A percentile compares a stretch with the other conserved stretches of the same genome.
phyloP scores from a whole-genome alignment of 2,888 invertebrate species.

The Dynastes maya region DNA sequence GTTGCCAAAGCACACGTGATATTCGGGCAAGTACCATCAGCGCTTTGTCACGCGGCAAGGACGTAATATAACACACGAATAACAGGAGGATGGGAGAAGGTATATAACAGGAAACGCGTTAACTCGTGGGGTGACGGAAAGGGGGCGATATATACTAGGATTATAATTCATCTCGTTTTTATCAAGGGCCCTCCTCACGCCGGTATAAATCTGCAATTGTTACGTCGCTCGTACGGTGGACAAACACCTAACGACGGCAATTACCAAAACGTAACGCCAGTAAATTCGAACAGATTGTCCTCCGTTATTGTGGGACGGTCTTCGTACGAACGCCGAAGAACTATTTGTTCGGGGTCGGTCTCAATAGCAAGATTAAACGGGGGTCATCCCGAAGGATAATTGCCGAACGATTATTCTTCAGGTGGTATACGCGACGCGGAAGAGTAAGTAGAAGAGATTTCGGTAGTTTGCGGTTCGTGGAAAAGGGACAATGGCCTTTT shows the following conservation, averaged over 20 bases:
- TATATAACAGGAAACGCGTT: conserved; percentile 23
- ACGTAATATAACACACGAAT: conserved; percentile 9
- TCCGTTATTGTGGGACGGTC: background rate
- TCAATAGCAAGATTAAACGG: conserved; percentile 37
- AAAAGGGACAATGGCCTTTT: conserved; percentile 14
- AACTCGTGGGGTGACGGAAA: background rate
- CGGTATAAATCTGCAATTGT: conserved; percentile 35
- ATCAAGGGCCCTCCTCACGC: conserved; percentile 25
- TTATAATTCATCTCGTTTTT: conserved; percentile 37
- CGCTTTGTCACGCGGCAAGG: conserved; percentile 10
- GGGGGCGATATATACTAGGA: background rate
- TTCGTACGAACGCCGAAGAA: background rate
- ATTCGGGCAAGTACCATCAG: conserved; percentile 24
- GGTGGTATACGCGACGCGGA: conserved; percentile 22
- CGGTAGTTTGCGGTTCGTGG: conserved; percentile 27
- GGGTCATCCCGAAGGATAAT: conserved; percentile 39
- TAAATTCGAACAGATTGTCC: conserved; percentile 31
- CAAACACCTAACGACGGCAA: conserved; percentile 24
- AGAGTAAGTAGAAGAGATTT: conserved; percentile 30
- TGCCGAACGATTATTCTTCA: conserved; percentile 38
- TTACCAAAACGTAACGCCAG: conserved; percentile 9
- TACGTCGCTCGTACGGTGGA: conserved; percentile 9
- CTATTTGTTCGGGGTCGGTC: conserved; percentile 12
- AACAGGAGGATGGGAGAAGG: background rate
- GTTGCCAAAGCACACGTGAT: conserved; percentile 44